A percentile compares a stretch with the other conserved stretches of the same genome.
phyloP scores from a whole-genome alignment of 1,140 invertebrate genomes.

The Papilio aristodemus region DNA sequence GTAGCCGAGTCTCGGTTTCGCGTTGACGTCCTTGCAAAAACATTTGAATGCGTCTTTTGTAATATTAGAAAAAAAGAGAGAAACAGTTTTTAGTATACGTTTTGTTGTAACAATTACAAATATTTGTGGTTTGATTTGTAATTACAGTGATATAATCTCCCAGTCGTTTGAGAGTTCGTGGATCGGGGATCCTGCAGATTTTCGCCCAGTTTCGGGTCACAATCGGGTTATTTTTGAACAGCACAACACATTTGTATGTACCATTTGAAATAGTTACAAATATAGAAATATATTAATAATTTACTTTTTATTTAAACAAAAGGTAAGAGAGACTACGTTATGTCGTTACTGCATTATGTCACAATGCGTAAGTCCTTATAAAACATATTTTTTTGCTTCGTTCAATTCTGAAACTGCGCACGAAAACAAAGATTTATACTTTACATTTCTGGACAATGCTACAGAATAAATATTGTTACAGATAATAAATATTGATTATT shows the following conservation, averaged over 20 bases:
- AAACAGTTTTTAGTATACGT: constrained; percentile 51
- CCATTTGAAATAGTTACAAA: constrained; percentile 43
- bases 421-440: constrained; percentile 10
- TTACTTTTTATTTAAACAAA: constrained; percentile 32
- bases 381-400: constrained; percentile 28
- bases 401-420: constrained; percentile 18
- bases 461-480: not conserved
- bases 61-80: constrained; percentile 36
- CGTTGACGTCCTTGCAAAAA: constrained; percentile 59
- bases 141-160: constrained; percentile 19
- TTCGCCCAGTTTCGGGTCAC: constrained; percentile 1
- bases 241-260: constrained; percentile 48
- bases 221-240: constrained; percentile 56
- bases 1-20: constrained; percentile 54
- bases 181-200: constrained; percentile 11
- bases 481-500: not conserved
- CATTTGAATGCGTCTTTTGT: constrained; percentile 39
- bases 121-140: constrained; percentile 37
- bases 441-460: not conserved
- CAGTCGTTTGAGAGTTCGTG: no score
- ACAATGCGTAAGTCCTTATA: constrained; percentile 52
- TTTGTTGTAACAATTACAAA: constrained; percentile 52
- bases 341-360: constrained; percentile 71
- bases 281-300: constrained; percentile 32
- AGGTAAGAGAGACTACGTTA: constrained; percentile 35